Evolutionary conservation across 1,140 invertebrate genomes (phyloP).

Genomic region (Stegodyphus dumicola): DNA sequence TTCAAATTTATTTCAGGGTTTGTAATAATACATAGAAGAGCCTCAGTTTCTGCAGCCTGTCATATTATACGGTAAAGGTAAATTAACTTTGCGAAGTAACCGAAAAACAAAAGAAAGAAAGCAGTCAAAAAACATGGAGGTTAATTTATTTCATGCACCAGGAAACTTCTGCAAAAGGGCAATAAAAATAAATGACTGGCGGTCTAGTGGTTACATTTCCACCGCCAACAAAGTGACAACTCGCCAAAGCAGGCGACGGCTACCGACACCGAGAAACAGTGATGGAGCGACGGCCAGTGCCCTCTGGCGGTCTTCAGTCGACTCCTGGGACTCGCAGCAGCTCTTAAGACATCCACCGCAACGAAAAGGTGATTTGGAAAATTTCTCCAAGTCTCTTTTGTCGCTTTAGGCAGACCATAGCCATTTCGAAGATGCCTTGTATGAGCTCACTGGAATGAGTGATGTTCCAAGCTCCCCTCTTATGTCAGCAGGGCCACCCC

Average conservation of each 20-base stretch:
- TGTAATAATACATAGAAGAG: too few relatives aligned
- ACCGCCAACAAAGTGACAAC: too few relatives aligned
- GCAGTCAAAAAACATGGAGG: too few relatives aligned
- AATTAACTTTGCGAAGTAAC: too few relatives aligned
- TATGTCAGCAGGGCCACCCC: background rate
- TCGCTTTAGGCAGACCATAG: constrained; percentile 21
- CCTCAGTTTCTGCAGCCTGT: too few relatives aligned
- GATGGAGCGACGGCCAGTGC: constrained; percentile 47
- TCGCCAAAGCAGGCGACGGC: background rate
- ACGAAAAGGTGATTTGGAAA: constrained; percentile 47
- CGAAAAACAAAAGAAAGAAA: too few relatives aligned
- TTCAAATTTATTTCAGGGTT: too few relatives aligned
- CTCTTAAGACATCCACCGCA: constrained; percentile 29
- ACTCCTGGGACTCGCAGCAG: constrained; percentile 28
- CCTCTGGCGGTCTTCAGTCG: constrained; percentile 43
- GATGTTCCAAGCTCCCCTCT: constrained; percentile 15
- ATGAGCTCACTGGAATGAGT: constrained; percentile 14
- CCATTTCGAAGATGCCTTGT: constrained; percentile 3
- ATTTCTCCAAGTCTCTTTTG: constrained; percentile 38
- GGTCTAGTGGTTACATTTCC: too few relatives aligned
- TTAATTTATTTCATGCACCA: too few relatives aligned
- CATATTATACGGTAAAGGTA: too few relatives aligned
- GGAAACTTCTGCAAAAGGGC: too few relatives aligned
- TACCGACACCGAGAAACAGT: constrained; percentile 7
- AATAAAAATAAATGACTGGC: too few relatives aligned